Evolutionary conservation across 2,113 vertebrate genomes (phyloP), one percentile per base, ranked within the genome.

Genomic region (Poeciliopsis prolifica): DNA sequence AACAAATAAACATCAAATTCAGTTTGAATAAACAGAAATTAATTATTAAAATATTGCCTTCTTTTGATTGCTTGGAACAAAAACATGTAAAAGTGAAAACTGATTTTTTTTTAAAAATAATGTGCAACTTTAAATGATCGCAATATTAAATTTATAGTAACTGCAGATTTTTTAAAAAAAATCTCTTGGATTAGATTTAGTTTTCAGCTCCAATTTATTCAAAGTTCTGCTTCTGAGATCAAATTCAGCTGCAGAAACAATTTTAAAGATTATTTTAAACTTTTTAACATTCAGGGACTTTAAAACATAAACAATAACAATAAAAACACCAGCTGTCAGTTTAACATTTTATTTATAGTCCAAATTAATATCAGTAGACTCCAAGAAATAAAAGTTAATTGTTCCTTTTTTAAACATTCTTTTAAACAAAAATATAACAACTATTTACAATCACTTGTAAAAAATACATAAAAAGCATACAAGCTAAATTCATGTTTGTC

Each of bases 351-450:
- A 94, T 94, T 94, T 80, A 88, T 91, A 54, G 79, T 93, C 91
- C 89, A 91, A 93, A 91, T 92, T 93, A 78, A 88, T 90, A 89
- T 93, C 92, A 92, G 92, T 93, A 95, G 94, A 93, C 83, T 94
- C 95, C 88, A 92, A 94, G 95, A 94, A 95, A 92, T 95, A 96
- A 96, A 96, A 94, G 92, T 89, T 94, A 77, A 82, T 83, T 48
- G 51, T 72, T 71, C 67, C 90, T 96, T 95, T 78, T 82, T 92
- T 87, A 95, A 94, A 96, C 96, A 96, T 96, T 96, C 95, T 98
- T 93, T 97, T 96, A 94, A 97, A 97, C 95, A 97, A 98, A 93
- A 98, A 98, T 98, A 98, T 95, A 97, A 96, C 96, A 97, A 97
- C 92, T 97, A 97, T 97, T 95, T 97, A 97, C 96, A 97, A 92